These are phyloP conservation scores for Campopleginae sp. DNA, from an alignment of 2,888 invertebrate species.

Conservation along the genomic window DNA sequence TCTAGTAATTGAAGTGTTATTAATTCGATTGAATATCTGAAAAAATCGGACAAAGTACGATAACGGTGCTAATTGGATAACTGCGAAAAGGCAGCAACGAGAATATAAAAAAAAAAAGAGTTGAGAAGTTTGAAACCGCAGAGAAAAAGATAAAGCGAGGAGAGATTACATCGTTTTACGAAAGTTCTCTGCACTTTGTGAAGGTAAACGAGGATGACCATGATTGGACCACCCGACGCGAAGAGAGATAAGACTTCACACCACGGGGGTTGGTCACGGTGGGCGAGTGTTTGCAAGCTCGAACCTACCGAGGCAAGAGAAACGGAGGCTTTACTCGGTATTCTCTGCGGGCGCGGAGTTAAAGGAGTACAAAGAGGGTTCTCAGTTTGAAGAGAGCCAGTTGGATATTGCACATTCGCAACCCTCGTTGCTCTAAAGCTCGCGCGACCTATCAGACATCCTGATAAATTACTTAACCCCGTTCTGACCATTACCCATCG, in stretches of 20 bases:
- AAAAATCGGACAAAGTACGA: not conserved
- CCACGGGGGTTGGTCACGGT: constrained; percentile 68
- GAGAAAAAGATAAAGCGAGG: not conserved
- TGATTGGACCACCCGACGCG: constrained; percentile 73
- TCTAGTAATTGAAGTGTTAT: not conserved
- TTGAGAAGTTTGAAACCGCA: constrained; percentile 3
- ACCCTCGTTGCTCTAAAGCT: constrained; percentile 71
- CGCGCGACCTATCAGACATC: constrained; percentile 79
- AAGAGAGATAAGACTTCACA: constrained; percentile 74
- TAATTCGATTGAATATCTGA: not conserved
- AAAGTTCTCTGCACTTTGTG: constrained; percentile 15
- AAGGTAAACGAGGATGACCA: constrained; percentile 68
- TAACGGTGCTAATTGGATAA: not conserved
- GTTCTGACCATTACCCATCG: constrained; percentile 72
- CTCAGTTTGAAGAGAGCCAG: constrained; percentile 1
- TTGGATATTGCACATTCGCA: constrained; percentile 69
- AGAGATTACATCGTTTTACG: constrained; percentile 11
- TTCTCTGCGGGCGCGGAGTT: constrained; percentile 5
- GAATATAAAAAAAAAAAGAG: constrained; percentile 3
- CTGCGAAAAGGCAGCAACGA: not conserved
- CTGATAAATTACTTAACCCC: constrained; percentile 83
- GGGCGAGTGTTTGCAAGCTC: constrained; percentile 49
- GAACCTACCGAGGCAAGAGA: constrained; percentile 40
- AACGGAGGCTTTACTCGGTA: constrained; percentile 16
- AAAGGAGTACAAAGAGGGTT: constrained; percentile 29